These are phyloP conservation scores for Antidorcas marsupialis DNA, from an alignment of 2,113 vertebrate species.

Conservation along the genomic window DNA sequence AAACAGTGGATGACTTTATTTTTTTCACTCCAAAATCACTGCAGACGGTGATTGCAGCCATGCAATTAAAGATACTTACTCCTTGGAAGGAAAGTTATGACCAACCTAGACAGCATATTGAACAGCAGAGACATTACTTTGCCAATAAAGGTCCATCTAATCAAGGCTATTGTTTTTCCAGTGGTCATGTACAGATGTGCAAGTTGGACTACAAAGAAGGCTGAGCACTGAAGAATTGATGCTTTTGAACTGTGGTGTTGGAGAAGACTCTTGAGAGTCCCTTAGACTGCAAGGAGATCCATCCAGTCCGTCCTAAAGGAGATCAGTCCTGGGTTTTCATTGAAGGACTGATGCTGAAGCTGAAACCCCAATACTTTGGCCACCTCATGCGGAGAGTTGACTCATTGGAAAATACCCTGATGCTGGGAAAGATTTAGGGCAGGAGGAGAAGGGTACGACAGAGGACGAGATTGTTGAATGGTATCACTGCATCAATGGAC, in stretches of 20 bases:
- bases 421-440: not conserved
- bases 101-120: not conserved
- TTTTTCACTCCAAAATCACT: not conserved
- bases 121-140: not conserved
- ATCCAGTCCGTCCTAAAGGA: not conserved
- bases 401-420: not conserved
- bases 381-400: not conserved
- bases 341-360: not conserved
- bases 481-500: not conserved
- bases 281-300: not conserved
- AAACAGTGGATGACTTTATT: not conserved
- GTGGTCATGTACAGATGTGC: not conserved
- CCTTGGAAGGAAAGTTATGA: not conserved
- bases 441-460: not conserved
- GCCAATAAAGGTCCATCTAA: rapidly evolving
- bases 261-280: not conserved
- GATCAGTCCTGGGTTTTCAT: not conserved
- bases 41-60: not conserved
- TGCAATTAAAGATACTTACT: not conserved
- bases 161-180: not conserved
- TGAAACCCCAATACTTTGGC: not conserved
- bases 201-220: not conserved
- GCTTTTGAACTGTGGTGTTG: not conserved
- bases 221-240: rapidly evolving
- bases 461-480: not conserved